These are phyloP conservation scores for Pseudolaguvia tuberculata DNA, from an alignment of 2,113 vertebrate species.

Conservation along the genomic window DNA sequence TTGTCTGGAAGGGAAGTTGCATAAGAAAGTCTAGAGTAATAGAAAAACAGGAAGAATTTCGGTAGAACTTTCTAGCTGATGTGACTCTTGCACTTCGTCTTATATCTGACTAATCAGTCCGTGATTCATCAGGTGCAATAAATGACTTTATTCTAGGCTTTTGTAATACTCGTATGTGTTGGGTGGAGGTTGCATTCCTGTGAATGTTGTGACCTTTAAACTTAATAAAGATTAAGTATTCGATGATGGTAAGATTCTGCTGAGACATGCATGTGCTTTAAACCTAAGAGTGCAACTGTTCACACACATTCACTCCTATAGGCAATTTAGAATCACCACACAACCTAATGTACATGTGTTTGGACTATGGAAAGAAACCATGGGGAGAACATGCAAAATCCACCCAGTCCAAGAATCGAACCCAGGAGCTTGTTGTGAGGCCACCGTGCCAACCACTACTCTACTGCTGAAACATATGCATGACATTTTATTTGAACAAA, in stretches of 20 bases:
- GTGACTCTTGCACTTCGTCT: conserved; percentile 38
- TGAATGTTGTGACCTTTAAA: not conserved
- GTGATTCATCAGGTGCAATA: conserved; percentile 36
- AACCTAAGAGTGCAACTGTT: not conserved
- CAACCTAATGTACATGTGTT: too few species aligned
- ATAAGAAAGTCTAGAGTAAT: not conserved
- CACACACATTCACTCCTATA: too few species aligned
- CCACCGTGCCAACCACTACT: too few species aligned
- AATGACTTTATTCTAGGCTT: conserved; percentile 24
- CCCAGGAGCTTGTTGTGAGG: too few species aligned
- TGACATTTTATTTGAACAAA: not conserved
- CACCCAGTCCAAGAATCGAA: too few species aligned
- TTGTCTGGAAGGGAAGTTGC: not conserved
- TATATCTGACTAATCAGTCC: conserved; percentile 5
- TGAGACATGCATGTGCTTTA: not conserved
- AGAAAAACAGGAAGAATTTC: conserved; percentile 30
- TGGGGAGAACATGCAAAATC: too few species aligned
- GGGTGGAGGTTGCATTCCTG: not conserved
- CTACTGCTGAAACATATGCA: not conserved
- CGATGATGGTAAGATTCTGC: not conserved
- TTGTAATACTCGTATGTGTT: not conserved
- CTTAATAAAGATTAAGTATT: not conserved
- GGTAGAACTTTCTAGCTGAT: conserved; percentile 35
- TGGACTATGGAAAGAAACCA: too few species aligned
- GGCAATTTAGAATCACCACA: too few species aligned